phyloP scores from a whole-genome alignment of 2,888 invertebrate species.

The Eulithis prunata region DNA sequence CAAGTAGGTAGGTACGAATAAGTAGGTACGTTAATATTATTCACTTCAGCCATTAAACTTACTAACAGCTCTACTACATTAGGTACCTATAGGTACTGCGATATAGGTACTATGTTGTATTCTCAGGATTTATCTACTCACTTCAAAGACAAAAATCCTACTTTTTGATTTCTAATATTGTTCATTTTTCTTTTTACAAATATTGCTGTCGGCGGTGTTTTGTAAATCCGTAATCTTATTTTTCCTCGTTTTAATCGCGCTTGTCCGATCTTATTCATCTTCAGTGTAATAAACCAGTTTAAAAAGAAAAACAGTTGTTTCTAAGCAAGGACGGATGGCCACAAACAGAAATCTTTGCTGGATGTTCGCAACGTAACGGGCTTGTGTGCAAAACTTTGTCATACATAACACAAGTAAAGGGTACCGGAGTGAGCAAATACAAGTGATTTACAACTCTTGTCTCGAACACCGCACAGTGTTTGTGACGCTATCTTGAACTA shows the following conservation, averaged over 20 bases:
- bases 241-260: neutral
- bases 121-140: too few relatives aligned
- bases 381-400: constrained; percentile 35
- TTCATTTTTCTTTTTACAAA: neutral
- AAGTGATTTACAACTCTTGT: constrained; percentile 38
- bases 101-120: too few relatives aligned
- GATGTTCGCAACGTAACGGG: constrained; percentile 1
- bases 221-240: neutral
- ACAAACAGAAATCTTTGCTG: constrained; percentile 6
- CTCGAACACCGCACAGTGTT: constrained; percentile 26
- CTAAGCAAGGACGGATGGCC: neutral
- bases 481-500: constrained; percentile 17
- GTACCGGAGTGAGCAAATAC: constrained; percentile 29
- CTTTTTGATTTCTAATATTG: too few relatives aligned
- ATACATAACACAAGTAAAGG: constrained; percentile 36
- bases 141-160: too few relatives aligned
- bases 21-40: too few relatives aligned
- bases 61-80: too few relatives aligned
- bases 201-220: neutral
- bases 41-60: too few relatives aligned
- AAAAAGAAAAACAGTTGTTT: neutral
- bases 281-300: neutral
- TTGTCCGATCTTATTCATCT: neutral
- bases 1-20: too few relatives aligned
- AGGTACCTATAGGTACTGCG: too few relatives aligned